Evolutionary conservation across 1,140 invertebrate species (phyloP), one percentile per base, ranked within the genome.

Genomic region (Neelides sp.): DNA sequence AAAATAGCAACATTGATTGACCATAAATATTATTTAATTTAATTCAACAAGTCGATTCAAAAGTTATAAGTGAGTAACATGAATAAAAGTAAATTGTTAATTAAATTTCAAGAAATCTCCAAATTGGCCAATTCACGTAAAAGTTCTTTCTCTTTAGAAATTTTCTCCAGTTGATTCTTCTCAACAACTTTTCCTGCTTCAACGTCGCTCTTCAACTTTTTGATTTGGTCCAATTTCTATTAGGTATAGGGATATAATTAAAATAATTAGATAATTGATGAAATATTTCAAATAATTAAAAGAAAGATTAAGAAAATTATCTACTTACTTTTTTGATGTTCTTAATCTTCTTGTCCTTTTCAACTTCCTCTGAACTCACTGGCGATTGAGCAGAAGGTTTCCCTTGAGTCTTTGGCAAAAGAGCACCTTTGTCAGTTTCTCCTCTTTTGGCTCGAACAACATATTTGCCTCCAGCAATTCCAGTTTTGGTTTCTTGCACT

Each of bases 111-210:
- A 22, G 13, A 35, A 8, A 57, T 22, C 35, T 51, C 34, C 12
- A 59, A 37, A 23, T 43, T 28, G 23, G 44, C 35, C 7, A 59
- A 22, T 36, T 60, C 54, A 19, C 49, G 27, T 13, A 52, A n/a
- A 15, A 60, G 42, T 3, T 32, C 26, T 15, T 32, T 19, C 34
- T 60, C 58, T n/a, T 50, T 60, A 10, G 47, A n/a, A 8, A 60
- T 28, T 22, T 57, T 61, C 15, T 57, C 55, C n/a, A 53, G 3
- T 42, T 61, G 59, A 48, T 61, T 61, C 35, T 55, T 61, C 47
- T 61, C 59, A 19, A 61, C 7, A 10, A 27, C 22, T 32, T 61
- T 57, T 17, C 59, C 59, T 26, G 51, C 52, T 19, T 24, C 35
- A 17, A 30, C 30, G 20, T 48, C 30, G 28, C 49, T 41, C 32